A percentile compares a stretch with the other conserved stretches of the same genome.
phyloP scores from a whole-genome alignment of 2,888 invertebrate genomes.

The Andrena fulva region DNA sequence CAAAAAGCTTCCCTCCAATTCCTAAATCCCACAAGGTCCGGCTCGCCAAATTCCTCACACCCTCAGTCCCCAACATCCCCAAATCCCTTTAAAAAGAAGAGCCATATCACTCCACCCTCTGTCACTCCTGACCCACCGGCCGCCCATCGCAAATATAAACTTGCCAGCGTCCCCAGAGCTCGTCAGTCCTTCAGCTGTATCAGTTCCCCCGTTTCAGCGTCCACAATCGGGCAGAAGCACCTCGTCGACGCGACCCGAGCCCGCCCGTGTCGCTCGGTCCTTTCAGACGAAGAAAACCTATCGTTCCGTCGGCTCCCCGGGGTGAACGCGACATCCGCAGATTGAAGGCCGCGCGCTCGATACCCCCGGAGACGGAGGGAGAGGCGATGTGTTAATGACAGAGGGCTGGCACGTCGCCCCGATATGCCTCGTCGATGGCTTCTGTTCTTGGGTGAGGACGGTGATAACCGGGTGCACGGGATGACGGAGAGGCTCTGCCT shows the following conservation, averaged over 20 bases:
- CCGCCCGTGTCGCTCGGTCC: neutral
- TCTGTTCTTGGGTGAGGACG: conserved; percentile 43
- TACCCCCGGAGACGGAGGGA: neutral
- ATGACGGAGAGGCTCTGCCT: conserved; percentile 29
- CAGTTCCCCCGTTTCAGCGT: neutral
- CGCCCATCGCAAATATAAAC: neutral
- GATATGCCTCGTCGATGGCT: conserved; percentile 30
- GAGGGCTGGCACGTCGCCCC: conserved; percentile 27
- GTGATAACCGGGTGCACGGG: conserved; percentile 50
- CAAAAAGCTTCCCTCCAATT: too few relatives aligned
- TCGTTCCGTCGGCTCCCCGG: conserved; percentile 23
- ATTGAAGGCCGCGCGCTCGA: neutral
- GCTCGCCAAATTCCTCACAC: too few relatives aligned
- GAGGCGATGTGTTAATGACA: conserved; percentile 45
- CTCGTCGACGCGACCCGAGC: neutral
- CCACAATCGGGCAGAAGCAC: neutral
- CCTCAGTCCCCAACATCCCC: too few relatives aligned
- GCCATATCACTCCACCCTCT: too few relatives aligned
- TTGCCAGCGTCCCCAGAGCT: neutral
- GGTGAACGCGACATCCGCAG: neutral
- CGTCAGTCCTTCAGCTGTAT: neutral
- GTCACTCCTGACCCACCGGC: neutral
- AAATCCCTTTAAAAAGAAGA: too few relatives aligned
- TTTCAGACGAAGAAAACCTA: conserved; percentile 21
- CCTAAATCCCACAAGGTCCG: too few relatives aligned